A percentile compares a stretch with the other conserved stretches of the same genome.
phyloP scores from a whole-genome alignment of 2,113 vertebrate genomes.

The Gnathonemus echidnorhynchus region DNA sequence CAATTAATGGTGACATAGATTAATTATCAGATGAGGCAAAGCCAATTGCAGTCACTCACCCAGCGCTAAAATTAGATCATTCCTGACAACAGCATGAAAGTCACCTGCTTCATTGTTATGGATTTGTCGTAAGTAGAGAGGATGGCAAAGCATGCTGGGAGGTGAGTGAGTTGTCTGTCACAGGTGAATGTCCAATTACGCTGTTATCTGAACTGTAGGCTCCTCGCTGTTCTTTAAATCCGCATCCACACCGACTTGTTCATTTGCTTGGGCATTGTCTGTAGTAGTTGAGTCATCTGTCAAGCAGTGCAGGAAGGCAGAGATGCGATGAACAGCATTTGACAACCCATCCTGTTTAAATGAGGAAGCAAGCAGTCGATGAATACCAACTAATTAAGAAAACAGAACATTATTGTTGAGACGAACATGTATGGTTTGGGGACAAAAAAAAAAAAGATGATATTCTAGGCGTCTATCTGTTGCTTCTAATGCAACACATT shows the following conservation, averaged over 20 bases:
- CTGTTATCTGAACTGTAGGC: slow-evolving; percentile 86
- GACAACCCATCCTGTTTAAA: slow-evolving; percentile 79
- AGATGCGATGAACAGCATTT: slow-evolving; percentile 70
- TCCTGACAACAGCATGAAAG: slow-evolving; percentile 99
- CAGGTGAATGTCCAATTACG: slow-evolving; percentile 99
- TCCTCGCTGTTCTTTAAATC: slow-evolving; percentile 76
- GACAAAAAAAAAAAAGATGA: slow-evolving; percentile 41
- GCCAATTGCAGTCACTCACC: slow-evolving; percentile 99
- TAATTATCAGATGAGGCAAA: slow-evolving; percentile 99
- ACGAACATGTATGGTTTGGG: slow-evolving; percentile 54
- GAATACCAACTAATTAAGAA: slow-evolving; percentile 71
- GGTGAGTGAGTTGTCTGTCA: slow-evolving; percentile 95
- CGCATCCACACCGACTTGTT: slow-evolving; percentile 64
- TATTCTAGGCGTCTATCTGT: slow-evolving; percentile 16
- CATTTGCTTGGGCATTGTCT: slow-evolving; percentile 65
- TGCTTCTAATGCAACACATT: background rate
- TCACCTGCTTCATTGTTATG: slow-evolving; percentile 99
- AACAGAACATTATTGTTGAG: slow-evolving; percentile 61
- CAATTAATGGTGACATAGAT: slow-evolving; percentile 99
- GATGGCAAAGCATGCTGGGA: slow-evolving; percentile 90
- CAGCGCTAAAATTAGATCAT: slow-evolving; percentile 99
- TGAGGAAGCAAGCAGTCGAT: slow-evolving; percentile 65
- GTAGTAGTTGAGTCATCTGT: slow-evolving; percentile 59
- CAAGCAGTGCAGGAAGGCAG: slow-evolving; percentile 67
- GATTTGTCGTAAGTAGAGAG: slow-evolving; percentile 95